Base-by-base conservation (phyloP, 1,140 invertebrate genomes). In the Drosophila ercepeae region DNA sequence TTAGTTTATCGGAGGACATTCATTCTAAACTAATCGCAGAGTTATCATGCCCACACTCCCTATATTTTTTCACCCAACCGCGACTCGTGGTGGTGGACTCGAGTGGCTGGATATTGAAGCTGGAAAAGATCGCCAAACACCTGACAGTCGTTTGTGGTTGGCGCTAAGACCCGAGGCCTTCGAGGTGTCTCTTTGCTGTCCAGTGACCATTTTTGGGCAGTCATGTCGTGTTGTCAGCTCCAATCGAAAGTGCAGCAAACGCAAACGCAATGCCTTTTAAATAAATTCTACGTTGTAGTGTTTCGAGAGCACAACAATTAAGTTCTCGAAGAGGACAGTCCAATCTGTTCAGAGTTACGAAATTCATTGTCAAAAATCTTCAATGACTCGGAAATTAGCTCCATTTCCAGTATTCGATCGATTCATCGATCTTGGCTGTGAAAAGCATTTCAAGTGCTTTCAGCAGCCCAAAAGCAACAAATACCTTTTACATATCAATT, bases 101-200 rank as follows among this genome's bases (percentile, higher is more conserved):
- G 18, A 41, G 53, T 34, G 23, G 61, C 16, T 18, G 32, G 27
- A 65, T 45, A 42, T 41, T 23, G 39, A 42, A 9, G 14, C 16
- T 68, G 52, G 53, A 57, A 46, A 32, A 58, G 41, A 34, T 61
- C 81, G 54, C 60, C 68, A 69, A 88, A 78, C 82, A 88, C 82
- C 83, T 88, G 82, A 88, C 82, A 86, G 76, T 86, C 54, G 50
- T 16, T 70, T 63, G 72, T 81, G 5, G 39, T 42, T 84, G 78
- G 79, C 63, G 64, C 75, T 84, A 75, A 42, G 67, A 3, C 50
- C 50, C 48, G 75, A 32, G 50, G 46, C 36, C 65, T 50, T 60
- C 46, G 69, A 9, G 23, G 25, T 29, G 53, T 46, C 42, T 54
- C 49, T 42, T 67, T 67, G 45, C 44, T 49, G 46, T 36, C n/a